Percentiles rank a stretch among this genome's conserved stretches.
Conservation (phyloP, 2,797 vertebrate genomes). For the Gorsachius magnificus region DNA sequence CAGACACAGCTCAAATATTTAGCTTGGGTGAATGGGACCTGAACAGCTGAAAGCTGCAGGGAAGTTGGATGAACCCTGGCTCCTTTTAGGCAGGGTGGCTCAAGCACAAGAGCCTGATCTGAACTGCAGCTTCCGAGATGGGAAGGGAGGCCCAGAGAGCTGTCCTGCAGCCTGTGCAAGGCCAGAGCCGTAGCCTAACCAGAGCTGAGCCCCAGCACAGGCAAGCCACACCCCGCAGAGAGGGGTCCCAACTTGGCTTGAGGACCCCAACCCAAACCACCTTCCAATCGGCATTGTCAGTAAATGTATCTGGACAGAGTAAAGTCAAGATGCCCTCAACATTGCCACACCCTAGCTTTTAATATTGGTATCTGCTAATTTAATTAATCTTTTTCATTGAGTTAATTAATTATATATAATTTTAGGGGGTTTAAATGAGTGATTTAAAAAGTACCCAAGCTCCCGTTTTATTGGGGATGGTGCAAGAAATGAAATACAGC, state of each 20-base stretch:
- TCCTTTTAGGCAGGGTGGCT: background rate
- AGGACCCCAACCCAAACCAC: too few species aligned
- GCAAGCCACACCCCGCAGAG: background rate
- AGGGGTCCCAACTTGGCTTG: too few species aligned
- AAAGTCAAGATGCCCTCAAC: background rate
- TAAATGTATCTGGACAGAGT: background rate
- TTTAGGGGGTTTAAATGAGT: background rate
- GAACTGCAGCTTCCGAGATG: background rate
- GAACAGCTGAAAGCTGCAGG: background rate
- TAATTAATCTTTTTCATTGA: background rate
- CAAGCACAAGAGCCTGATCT: background rate
- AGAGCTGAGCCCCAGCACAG: background rate
- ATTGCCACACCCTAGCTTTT: background rate
- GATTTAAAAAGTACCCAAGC: background rate
- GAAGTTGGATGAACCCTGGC: background rate
- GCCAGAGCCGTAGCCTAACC: too few species aligned
- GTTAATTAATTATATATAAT: background rate
- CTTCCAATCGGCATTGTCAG: background rate
- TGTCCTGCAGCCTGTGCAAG: background rate
- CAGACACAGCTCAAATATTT: background rate
- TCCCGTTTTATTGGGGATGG: background rate
- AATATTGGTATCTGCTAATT: background rate
- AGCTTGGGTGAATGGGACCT: background rate
- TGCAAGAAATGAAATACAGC: background rate
- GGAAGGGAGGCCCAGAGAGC: background rate